Conservation (phyloP, 1,140 invertebrate species). For the Drosophila bocqueti region DNA sequence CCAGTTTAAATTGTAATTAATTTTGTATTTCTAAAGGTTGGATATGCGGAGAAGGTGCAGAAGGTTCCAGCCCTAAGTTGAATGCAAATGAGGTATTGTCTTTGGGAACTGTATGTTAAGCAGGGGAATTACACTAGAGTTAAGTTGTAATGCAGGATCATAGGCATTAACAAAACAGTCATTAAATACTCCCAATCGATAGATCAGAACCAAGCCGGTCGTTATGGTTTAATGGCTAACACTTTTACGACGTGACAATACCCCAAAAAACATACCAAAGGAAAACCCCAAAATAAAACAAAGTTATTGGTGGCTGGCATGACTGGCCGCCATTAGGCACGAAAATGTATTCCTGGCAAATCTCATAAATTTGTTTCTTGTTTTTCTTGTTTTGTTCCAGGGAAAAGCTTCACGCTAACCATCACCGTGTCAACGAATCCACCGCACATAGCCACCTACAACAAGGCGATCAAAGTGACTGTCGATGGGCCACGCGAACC, state of each 20-base stretch:
- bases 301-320: constrained; percentile 38
- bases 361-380: constrained; percentile 59
- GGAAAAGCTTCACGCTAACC: constrained; percentile 98
- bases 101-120: too few relatives aligned
- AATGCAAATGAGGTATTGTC: constrained; percentile 5
- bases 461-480: constrained; percentile 99
- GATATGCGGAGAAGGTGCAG: not conserved
- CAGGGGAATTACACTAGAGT: not conserved
- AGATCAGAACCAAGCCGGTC: not conserved
- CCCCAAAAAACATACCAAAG: constrained; percentile 20
- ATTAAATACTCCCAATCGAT: not conserved
- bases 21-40: constrained; percentile 37
- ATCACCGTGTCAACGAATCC: constrained; percentile 97
- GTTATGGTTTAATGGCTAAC: constrained; percentile 35
- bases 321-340: constrained; percentile 29
- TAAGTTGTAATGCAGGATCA: not conserved
- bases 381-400: constrained; percentile 87
- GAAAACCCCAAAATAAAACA: constrained; percentile 23
- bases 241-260: constrained; percentile 75
- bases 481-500: constrained; percentile 99
- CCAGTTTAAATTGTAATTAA: constrained; percentile 78
- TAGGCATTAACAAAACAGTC: not conserved
- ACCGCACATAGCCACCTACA: constrained; percentile 98
- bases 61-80: not conserved
- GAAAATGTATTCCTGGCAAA: not conserved